Conservation (phyloP, 2,888 invertebrate genomes). For the Rhyacophila evoluta region DNA sequence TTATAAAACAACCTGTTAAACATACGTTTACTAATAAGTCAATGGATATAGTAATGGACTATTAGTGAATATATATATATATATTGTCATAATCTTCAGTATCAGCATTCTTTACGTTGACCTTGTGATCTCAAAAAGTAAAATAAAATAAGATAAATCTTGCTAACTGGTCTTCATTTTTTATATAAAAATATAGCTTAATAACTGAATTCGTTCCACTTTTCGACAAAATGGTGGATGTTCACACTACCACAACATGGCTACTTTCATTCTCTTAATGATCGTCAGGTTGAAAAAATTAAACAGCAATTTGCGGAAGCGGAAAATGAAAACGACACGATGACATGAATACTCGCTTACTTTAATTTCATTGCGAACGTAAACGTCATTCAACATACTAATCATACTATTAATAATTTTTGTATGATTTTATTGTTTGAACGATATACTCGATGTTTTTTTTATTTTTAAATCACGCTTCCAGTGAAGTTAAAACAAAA, state of each 20-base stretch:
- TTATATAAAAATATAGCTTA: too few species aligned
- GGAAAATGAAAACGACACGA: neutral
- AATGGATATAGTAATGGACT: too few species aligned
- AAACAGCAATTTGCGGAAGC: conserved; percentile 26
- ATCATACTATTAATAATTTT: neutral
- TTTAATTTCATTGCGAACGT: neutral
- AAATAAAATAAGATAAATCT: too few species aligned
- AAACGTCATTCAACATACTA: neutral
- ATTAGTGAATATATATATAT: too few species aligned
- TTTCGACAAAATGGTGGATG: neutral
- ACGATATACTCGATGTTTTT: neutral
- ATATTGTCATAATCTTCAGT: too few species aligned
- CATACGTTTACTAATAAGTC: too few species aligned
- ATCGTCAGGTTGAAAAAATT: conserved; percentile 25
- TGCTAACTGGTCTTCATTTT: too few species aligned
- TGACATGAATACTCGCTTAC: conserved; percentile 14
- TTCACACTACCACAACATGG: neutral
- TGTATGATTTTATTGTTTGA: neutral
- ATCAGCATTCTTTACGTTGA: too few species aligned
- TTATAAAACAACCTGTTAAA: too few species aligned
- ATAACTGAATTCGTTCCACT: neutral
- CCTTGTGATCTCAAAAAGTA: too few species aligned
- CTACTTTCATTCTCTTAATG: neutral
- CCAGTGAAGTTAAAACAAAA: neutral
- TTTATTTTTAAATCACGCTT: neutral